Evolutionary conservation across 2,113 vertebrate genomes (phyloP), one percentile per base, ranked within the genome.

Genomic region (Trogon melanurus): DNA sequence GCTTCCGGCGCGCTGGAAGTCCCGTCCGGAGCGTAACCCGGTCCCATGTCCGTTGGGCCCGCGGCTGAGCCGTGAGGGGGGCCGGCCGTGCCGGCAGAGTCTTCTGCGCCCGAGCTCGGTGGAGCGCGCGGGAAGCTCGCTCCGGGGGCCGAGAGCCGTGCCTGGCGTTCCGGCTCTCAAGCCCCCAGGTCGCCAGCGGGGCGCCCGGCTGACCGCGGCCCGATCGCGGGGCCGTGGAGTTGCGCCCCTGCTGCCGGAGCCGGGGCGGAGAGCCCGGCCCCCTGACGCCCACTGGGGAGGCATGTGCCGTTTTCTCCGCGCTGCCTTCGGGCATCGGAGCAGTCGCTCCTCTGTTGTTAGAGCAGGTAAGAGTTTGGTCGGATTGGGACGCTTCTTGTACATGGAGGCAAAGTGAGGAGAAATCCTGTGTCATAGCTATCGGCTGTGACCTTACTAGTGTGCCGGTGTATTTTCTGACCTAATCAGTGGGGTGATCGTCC

Each of bases 361-460:
- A 27, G 50, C 1, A 13, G 56, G 38, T 8, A 0, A 1, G 5
- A 2, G 5, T 30, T 32, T 4, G 0, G 26, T 17, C 14, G 3
- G 22, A 4, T 62, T 36, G 12, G 45, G 27, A 2, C 3, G 1
- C 29, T 11, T 8, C 7, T 32, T 21, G 54, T 29, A 15, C 19
- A 10, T 16, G 25, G 5, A 64, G 38, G 44, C 26, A 12, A 22
- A 10, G 32, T 6, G 30, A 64, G 76, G 16, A n/a, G 56, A 32
- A 48, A 12, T 9, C 41, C 15, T 5, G 25, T 15, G n/a, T 56
- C 4, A 4, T 1, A 29, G n/a, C 11, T 16, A 1, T 26, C 32
- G 2, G 26, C 34, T 26, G 0, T 16, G 62, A 12, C 25, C 6
- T 16, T 2, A 1, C 3, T 6, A 6, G 34, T 4, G 0, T 12